Evolutionary conservation across 2,888 invertebrate species (phyloP).

Genomic region (Acrocyrtus sp.): DNA sequence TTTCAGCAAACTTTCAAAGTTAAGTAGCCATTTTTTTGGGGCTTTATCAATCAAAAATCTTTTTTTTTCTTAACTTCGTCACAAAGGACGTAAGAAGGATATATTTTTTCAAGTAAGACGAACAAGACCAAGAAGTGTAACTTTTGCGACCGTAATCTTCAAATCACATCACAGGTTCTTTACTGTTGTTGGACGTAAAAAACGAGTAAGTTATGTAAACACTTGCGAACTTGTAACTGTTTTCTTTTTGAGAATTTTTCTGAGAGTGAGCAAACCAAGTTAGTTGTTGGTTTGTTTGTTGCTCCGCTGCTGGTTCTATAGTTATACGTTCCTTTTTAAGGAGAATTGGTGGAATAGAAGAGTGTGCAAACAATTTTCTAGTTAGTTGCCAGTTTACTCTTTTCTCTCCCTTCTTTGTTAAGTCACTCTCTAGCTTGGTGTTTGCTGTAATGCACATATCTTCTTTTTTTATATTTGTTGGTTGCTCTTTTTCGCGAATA

Average conservation of each 20-base stretch:
- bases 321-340: too few relatives aligned
- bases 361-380: not conserved
- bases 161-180: conserved; percentile 10
- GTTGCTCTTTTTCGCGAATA: too few relatives aligned
- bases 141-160: conserved; percentile 17
- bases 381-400: not conserved
- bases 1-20: too few relatives aligned
- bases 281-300: too few relatives aligned
- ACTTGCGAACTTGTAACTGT: conserved; percentile 41
- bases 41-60: too few relatives aligned
- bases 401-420: not conserved
- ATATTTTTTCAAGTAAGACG: not conserved
- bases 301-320: too few relatives aligned
- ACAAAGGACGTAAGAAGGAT: not conserved
- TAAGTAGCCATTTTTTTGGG: too few relatives aligned
- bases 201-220: conserved; percentile 30
- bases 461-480: too few relatives aligned
- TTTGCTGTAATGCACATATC: too few relatives aligned
- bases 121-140: not conserved
- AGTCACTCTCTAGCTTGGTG: not conserved
- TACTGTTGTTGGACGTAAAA: conserved; percentile 15
- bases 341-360: not conserved
- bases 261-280: not conserved
- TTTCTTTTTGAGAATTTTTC: conserved; percentile 35
- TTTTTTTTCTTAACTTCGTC: not conserved